Conservation (phyloP, 2,797 vertebrate species). For the Myotis myotis region DNA sequence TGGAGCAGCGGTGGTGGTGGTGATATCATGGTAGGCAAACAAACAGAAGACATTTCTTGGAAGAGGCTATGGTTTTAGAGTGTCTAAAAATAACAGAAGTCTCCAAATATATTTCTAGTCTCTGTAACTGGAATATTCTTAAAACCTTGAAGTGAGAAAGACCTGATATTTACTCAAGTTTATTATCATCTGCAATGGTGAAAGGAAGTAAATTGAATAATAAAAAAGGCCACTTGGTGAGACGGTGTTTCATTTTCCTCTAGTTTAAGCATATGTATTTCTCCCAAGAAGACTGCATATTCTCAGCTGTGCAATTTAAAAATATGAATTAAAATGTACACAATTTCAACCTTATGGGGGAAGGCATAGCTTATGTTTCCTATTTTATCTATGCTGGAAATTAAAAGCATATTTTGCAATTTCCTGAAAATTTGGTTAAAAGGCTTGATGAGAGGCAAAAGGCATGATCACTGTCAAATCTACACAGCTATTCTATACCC, state of each 20-base stretch:
- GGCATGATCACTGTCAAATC: neutral
- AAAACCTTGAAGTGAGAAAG: neutral
- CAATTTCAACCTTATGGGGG: neutral
- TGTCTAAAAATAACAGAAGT: slow-evolving; percentile 39
- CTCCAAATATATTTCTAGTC: slow-evolving; percentile 38
- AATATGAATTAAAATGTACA: slow-evolving; percentile 1
- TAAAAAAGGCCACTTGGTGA: neutral
- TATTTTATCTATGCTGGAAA: slow-evolving; percentile 7
- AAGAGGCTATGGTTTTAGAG: slow-evolving; percentile 26
- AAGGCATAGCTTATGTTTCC: neutral
- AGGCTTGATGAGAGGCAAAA: slow-evolving; percentile 19
- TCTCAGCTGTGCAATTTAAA: slow-evolving; percentile 16
- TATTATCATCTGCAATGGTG: neutral
- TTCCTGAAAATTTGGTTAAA: slow-evolving; percentile 46
- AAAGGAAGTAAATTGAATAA: neutral
- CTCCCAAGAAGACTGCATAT: slow-evolving; percentile 17
- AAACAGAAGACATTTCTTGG: slow-evolving; percentile 36
- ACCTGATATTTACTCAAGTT: neutral
- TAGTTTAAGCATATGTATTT: neutral
- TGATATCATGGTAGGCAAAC: neutral
- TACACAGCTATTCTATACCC: neutral
- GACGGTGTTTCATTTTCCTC: neutral
- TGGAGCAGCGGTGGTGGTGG: neutral
- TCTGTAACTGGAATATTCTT: neutral
- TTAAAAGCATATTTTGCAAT: slow-evolving; percentile 36